A percentile compares a stretch with the other conserved stretches of the same genome.
Evolutionary conservation across 2,113 vertebrate species (phyloP).

Genomic region (Serinus canaria): DNA sequence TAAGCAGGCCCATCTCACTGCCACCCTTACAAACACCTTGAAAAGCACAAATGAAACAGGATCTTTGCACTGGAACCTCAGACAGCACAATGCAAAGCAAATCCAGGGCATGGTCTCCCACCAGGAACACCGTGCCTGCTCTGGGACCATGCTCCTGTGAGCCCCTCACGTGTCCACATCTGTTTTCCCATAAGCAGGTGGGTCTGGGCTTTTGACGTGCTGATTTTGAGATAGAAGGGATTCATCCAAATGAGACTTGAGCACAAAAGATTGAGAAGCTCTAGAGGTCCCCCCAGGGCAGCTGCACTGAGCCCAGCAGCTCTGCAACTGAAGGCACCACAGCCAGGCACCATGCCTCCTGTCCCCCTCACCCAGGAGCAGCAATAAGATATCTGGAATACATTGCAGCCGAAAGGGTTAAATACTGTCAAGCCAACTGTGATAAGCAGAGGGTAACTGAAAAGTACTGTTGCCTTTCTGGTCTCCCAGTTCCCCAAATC

Average conservation of each 20-base stretch:
- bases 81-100: not conserved
- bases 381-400: not conserved
- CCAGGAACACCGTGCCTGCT: not conserved
- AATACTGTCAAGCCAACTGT: not conserved
- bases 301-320: not conserved
- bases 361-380: not conserved
- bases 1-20: not conserved
- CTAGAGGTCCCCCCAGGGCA: not conserved
- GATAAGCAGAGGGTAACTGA: not conserved
- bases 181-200: rapidly evolving
- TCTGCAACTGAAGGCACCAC: not conserved
- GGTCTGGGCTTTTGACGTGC: not conserved
- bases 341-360: not conserved
- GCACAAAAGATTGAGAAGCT: not conserved
- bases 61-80: not conserved
- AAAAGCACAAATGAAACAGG: not conserved
- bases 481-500: not conserved
- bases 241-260: rapidly evolving
- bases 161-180: rapidly evolving
- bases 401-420: not conserved
- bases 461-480: not conserved
- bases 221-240: not conserved
- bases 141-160: rapidly evolving
- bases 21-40: not conserved
- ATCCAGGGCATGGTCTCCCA: not conserved